phyloP scores from a whole-genome alignment of 1,140 invertebrate species.

The Drosophila tsacasi region DNA sequence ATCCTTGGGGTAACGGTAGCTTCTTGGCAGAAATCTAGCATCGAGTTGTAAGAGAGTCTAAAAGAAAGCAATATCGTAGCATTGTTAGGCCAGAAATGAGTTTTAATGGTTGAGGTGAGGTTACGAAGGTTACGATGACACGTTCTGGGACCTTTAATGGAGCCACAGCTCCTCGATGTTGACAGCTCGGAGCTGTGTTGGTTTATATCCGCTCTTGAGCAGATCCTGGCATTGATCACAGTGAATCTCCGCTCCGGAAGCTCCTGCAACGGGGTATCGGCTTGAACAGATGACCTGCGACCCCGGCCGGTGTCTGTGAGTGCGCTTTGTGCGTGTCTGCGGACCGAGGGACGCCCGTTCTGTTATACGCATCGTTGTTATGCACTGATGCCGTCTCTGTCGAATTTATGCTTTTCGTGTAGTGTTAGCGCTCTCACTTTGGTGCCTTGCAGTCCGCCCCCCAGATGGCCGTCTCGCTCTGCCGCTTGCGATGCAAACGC shows the following conservation, averaged over 20 bases:
- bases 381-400: slow-evolving; percentile 6
- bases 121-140: slow-evolving; percentile 39
- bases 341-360: slow-evolving; percentile 10
- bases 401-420: slow-evolving; percentile 9
- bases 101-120: slow-evolving; percentile 13
- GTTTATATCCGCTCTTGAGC: slow-evolving; percentile 7
- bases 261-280: neutral
- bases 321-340: slow-evolving; percentile 15
- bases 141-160: neutral
- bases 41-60: neutral
- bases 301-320: neutral
- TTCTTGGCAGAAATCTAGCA: neutral
- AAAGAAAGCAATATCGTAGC: slow-evolving; percentile 9
- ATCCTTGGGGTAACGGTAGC: slow-evolving; percentile 9
- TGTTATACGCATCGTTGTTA: slow-evolving; percentile 14
- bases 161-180: slow-evolving; percentile 5
- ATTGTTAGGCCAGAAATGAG: slow-evolving; percentile 16
- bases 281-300: neutral
- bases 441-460: slow-evolving; percentile 24
- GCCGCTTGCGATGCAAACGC: slow-evolving; percentile 49
- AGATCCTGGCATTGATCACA: neutral
- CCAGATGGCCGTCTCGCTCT: slow-evolving; percentile 34
- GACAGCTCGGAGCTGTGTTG: neutral
- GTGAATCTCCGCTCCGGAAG: neutral
- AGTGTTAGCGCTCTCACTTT: slow-evolving; percentile 30